Evolutionary conservation across 2,888 invertebrate genomes (phyloP), one percentile per base, ranked within the genome.

Genomic region (Molorchus minor): DNA sequence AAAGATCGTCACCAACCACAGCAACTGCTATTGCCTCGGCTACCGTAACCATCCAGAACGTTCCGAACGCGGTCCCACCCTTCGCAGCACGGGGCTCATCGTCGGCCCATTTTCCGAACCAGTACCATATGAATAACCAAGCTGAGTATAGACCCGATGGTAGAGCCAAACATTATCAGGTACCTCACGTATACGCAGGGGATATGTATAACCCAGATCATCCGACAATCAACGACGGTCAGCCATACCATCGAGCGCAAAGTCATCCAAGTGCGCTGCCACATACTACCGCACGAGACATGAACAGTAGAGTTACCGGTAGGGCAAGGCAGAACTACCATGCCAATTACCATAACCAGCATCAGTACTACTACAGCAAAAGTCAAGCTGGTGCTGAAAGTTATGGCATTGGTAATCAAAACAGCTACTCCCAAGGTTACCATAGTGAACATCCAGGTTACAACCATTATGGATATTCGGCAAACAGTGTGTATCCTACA

Each of bases 1-100:
- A 84, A 8, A 82, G 89, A 61, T 88, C 89, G 7, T 90, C 90
- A 1, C 90, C 90, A 0, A 89, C 89, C 0, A 88, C 87, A 29
- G 88, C 86, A 3, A 85, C 87, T 1, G 82, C 86, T 15, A 84
- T 86, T 58, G 83, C 85, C 20, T 83, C 85, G 54, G 83, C 84
- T 71, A 84, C 84, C 41, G 81, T 79, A 54, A 81, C 81, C 44
- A 77, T 80, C 68, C 86, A 86, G 76, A 83, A 85, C 56, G 84
- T 86, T 65, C 84, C 85, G 15, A 86, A 84, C 71, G 81, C 84
- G 21, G 83, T 86, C 76, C 85, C 86, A 2, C 84, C 86, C 0
- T 86, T 86, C 70, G 84, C 84, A 8, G 84, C 83, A 61, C 80
- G 85, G 74, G 85, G 83, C 58, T 75, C 77, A 75, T 82, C 81